Conservation (phyloP, 2,113 vertebrate species). For the Rhinichthys klamathensis region DNA sequence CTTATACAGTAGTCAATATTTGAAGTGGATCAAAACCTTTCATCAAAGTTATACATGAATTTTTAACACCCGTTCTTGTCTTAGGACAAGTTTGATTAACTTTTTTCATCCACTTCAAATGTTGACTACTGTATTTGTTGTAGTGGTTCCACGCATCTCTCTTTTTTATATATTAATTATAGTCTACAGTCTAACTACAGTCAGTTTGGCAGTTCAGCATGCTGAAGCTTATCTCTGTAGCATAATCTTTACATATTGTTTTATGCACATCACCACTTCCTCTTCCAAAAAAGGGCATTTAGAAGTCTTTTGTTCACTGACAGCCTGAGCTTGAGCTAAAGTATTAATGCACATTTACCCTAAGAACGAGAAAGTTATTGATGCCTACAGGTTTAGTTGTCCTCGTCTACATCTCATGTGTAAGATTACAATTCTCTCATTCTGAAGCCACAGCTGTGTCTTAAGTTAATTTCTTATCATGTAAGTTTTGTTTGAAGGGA, state of each 20-base stretch:
- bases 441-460: too few relatives aligned
- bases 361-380: not conserved
- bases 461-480: not conserved
- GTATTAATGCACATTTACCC: not conserved
- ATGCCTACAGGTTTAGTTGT: not conserved
- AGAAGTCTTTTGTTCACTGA: not conserved
- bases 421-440: too few relatives aligned
- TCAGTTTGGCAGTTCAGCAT: not conserved
- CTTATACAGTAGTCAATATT: too few relatives aligned
- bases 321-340: not conserved
- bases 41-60: too few relatives aligned
- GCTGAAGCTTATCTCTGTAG: not conserved
- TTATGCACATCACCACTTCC: constrained; percentile 13
- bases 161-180: too few relatives aligned
- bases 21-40: too few relatives aligned
- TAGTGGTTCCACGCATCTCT: not conserved
- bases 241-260: not conserved
- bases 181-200: too few relatives aligned
- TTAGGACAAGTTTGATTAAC: too few relatives aligned
- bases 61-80: too few relatives aligned
- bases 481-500: not conserved
- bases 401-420: not conserved
- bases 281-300: not conserved
- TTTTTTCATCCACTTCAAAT: too few relatives aligned
- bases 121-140: too few relatives aligned